Conservation (phyloP, 1,140 invertebrate genomes). For the Drosophila virilis region DNA sequence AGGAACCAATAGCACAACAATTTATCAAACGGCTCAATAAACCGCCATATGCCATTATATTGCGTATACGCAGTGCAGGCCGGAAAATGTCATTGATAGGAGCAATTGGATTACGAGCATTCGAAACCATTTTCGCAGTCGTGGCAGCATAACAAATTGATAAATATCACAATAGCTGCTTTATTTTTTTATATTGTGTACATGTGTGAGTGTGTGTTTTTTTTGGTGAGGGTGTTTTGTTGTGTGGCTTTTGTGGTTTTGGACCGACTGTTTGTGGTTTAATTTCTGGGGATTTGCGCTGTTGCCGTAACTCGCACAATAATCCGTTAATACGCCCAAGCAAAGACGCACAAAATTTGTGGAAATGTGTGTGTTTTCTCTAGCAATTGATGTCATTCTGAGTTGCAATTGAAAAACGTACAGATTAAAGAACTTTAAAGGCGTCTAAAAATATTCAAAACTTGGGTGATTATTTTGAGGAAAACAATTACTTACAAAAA, state of each 20-base stretch:
- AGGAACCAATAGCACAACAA: not conserved
- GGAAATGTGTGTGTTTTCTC: not conserved
- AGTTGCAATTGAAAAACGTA: conserved; percentile 48
- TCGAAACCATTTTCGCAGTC: conserved; percentile 63
- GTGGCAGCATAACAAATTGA: conserved; percentile 62
- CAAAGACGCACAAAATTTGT: not conserved
- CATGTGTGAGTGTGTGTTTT: conserved; percentile 1
- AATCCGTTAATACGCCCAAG: conserved; percentile 8
- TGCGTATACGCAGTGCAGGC: conserved; percentile 51
- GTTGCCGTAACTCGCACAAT: conserved; percentile 26
- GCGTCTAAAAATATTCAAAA: no score
- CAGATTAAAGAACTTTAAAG: no score
- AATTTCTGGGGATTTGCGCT: conserved; percentile 47
- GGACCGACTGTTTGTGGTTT: conserved; percentile 54
- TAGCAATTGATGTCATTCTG: conserved; percentile 42
- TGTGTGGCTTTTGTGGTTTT: conserved; percentile 50
- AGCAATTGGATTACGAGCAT: conserved; percentile 64
- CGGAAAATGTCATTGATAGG: conserved; percentile 17
- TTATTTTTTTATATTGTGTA: conserved; percentile 6
- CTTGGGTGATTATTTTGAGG: no score
- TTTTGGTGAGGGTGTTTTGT: not conserved
- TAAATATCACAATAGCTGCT: conserved; percentile 47
- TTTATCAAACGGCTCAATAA: conserved; percentile 32
- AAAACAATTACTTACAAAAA: no score
- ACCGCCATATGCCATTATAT: conserved; percentile 43